Conservation (phyloP, 2,888 invertebrate species). For the Calameuta pallipes region DNA sequence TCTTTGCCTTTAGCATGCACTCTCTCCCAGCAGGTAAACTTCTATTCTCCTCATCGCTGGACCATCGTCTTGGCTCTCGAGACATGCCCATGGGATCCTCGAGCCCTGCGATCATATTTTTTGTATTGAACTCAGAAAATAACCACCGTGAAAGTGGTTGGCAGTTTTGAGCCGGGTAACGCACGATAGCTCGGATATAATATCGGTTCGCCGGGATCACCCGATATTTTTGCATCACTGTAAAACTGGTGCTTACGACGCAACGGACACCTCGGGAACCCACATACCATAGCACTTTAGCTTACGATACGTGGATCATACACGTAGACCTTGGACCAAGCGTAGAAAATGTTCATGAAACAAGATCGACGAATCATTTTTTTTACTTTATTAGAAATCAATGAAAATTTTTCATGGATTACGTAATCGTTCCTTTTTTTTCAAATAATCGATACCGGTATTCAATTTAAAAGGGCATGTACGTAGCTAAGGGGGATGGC, state of each 20-base stretch:
- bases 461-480: background rate
- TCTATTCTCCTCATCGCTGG: slow-evolving; percentile 38
- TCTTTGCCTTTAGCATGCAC: slow-evolving; percentile 26
- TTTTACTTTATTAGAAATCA: background rate
- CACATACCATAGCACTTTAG: background rate
- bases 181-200: slow-evolving; percentile 39
- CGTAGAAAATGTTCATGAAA: too few relatives aligned
- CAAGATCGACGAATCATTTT: background rate
- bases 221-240: background rate
- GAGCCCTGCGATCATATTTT: slow-evolving; percentile 54
- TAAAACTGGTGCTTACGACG: background rate
- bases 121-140: slow-evolving; percentile 49
- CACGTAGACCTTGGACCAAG: background rate
- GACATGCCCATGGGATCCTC: slow-evolving; percentile 49
- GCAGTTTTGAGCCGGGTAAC: slow-evolving; percentile 33
- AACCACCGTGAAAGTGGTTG: slow-evolving; percentile 38
- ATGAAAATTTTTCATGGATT: background rate
- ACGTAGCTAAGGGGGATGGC: background rate
- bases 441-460: background rate
- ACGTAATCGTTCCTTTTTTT: background rate
- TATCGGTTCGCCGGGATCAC: slow-evolving; percentile 15
- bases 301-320: background rate
- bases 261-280: background rate
- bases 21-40: slow-evolving; percentile 44
- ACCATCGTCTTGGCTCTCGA: slow-evolving; percentile 20